These are phyloP conservation scores for Matsumyia berberina DNA, from an alignment of 2,888 invertebrate genomes.

Conservation along the genomic window DNA sequence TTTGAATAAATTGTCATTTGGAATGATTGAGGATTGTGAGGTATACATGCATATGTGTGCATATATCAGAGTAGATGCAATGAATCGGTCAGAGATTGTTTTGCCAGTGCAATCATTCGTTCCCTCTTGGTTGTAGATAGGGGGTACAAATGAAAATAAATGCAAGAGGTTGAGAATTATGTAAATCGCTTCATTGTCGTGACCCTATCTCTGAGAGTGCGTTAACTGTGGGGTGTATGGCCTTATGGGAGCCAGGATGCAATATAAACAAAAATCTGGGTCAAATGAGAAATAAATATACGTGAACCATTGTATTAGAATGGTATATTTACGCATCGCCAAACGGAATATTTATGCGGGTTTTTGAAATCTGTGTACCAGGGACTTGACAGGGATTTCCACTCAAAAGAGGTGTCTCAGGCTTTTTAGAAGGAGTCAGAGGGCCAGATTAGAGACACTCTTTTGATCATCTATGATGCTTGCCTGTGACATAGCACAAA, in stretches of 20 bases:
- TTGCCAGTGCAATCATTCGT: background rate
- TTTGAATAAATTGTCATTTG: conserved; percentile 12
- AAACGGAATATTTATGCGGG: conserved; percentile 10
- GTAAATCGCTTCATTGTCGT: background rate
- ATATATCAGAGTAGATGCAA: conserved; percentile 26
- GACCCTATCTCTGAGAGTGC: conserved; percentile 3
- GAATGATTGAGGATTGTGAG: background rate
- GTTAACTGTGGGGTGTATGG: background rate
- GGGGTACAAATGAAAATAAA: background rate
- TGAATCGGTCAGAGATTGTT: conserved; percentile 29
- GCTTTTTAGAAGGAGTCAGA: background rate
- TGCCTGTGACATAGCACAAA: no score
- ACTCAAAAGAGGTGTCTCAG: background rate
- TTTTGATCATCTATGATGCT: no score
- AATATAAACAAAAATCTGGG: conserved; percentile 3
- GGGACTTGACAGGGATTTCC: background rate
- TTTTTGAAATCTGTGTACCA: background rate
- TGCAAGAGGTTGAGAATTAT: background rate
- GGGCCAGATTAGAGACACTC: no score
- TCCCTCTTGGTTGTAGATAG: background rate
- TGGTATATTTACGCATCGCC: background rate
- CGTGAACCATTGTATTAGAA: conserved; percentile 1
- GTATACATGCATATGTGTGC: background rate
- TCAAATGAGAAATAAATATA: background rate
- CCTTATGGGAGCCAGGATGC: background rate